Evolutionary conservation across 2,113 vertebrate genomes (phyloP).

Genomic region (Sapajus apella): DNA sequence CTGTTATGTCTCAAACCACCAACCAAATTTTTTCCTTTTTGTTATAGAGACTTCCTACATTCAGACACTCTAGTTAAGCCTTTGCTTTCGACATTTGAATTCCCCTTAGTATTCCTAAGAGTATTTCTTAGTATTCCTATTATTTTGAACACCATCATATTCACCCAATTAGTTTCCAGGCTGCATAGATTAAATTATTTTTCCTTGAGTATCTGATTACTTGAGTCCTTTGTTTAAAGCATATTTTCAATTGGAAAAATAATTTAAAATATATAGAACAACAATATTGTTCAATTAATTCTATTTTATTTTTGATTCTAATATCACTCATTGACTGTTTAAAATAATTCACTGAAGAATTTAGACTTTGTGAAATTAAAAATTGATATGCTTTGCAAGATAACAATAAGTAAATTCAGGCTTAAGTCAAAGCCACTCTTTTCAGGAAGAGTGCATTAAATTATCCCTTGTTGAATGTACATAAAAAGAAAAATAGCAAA

Average conservation of each 20-base stretch:
- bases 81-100: slow-evolving; percentile 45
- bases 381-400: neutral
- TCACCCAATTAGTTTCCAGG: slow-evolving; percentile 32
- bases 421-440: neutral
- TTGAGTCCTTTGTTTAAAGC: neutral
- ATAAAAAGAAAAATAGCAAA: neutral
- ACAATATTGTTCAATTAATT: slow-evolving; percentile 30
- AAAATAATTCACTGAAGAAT: slow-evolving; percentile 42
- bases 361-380: slow-evolving; percentile 43
- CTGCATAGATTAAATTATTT: slow-evolving; percentile 4
- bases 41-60: slow-evolving; percentile 4
- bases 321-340: slow-evolving; percentile 22
- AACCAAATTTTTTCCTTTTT: neutral
- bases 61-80: neutral
- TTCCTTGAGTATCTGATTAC: slow-evolving; percentile 2
- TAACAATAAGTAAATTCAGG: neutral
- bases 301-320: slow-evolving; percentile 15
- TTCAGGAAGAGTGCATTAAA: neutral
- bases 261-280: slow-evolving; percentile 36
- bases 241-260: slow-evolving; percentile 37
- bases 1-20: slow-evolving; percentile 21
- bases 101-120: slow-evolving; percentile 20
- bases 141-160: slow-evolving; percentile 44
- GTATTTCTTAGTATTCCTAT: neutral
- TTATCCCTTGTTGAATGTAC: neutral